Evolutionary conservation across 2,797 vertebrate species (phyloP), one percentile per base, ranked within the genome.

Genomic region (Emydoidea blandingii): DNA sequence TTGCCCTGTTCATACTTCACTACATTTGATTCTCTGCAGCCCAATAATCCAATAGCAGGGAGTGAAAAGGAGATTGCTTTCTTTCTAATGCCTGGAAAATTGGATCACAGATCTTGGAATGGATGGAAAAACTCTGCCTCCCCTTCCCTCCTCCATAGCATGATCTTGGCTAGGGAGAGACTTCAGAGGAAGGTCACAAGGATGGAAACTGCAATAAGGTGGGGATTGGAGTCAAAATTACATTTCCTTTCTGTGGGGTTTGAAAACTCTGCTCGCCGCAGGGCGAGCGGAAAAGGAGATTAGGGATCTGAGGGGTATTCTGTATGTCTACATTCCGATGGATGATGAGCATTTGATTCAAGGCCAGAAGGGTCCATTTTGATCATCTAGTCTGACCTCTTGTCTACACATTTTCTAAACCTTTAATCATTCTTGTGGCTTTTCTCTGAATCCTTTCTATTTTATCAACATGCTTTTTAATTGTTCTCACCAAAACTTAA

Each of bases 41-140:
- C 81, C 62, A 96, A 34, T 93, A 86, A 79, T 78, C 62, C 94
- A 89, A 27, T 47, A 41, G 52, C n/a, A 59, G 72, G 62, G 49
- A 59, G 50, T 2, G 2, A 44, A 84, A 94, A 90, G 62, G 72
- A 50, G 87, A 83, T 91, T 83, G n/a, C n/a, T n/a, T n/a, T n/a
- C n/a, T n/a, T n/a, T n/a, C n/a, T n/a, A n/a, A n/a, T n/a, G n/a
- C n/a, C n/a, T n/a, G n/a, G n/a, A n/a, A n/a, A n/a, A n/a, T n/a
- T n/a, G n/a, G n/a, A n/a, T n/a, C n/a, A n/a, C 65, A 83, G 53
- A 34, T 81, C 5, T 10, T 92, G 59, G 14, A 62, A 65, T 14
- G 14, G 79, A 79, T 79, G 89, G 57, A 81, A 94, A 88, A 68
- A 34, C 50, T 84, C 88, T 85, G 84, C 78, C 91, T 81, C 88